Percentiles rank a stretch among this genome's conserved stretches.
Conservation (phyloP, 2,797 vertebrate species). For the Rhynchotus rufescens region DNA sequence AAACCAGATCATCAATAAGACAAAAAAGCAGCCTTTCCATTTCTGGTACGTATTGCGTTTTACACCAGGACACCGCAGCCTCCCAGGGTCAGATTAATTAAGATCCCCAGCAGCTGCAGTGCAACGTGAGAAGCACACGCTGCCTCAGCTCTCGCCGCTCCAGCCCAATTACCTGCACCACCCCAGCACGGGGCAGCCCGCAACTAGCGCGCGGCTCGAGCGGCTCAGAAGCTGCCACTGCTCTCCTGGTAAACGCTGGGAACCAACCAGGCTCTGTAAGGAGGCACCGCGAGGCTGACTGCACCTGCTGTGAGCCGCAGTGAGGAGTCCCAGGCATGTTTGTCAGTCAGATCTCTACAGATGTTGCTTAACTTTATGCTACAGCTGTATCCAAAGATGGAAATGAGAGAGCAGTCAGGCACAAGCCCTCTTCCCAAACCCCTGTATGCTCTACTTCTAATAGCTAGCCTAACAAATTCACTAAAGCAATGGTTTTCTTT, state of each 20-base stretch:
- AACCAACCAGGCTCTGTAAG: constrained; percentile 69
- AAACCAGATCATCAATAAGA: neutral
- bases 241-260: constrained; percentile 62
- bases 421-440: neutral
- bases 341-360: constrained; percentile 75
- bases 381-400: constrained; percentile 67
- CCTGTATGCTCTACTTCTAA: constrained; percentile 34
- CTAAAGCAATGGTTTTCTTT: constrained; percentile 31
- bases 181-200: constrained; percentile 78
- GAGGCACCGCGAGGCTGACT: constrained; percentile 61
- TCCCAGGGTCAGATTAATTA: constrained; percentile 85
- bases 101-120: constrained; percentile 84
- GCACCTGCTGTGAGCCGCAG: constrained; percentile 72
- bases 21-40: constrained; percentile 48
- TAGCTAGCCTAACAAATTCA: constrained; percentile 25
- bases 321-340: constrained; percentile 68
- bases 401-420: constrained; percentile 68
- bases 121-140: constrained; percentile 80
- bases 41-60: constrained; percentile 46
- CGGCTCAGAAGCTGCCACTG: constrained; percentile 66
- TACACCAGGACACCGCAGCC: constrained; percentile 74
- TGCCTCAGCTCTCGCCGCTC: constrained; percentile 75
- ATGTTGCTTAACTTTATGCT: constrained; percentile 75
- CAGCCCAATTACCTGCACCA: constrained; percentile 86
- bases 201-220: constrained; percentile 62